phyloP scores from a whole-genome alignment of 2,797 vertebrate species.

The Macrochelys suwanniensis region DNA sequence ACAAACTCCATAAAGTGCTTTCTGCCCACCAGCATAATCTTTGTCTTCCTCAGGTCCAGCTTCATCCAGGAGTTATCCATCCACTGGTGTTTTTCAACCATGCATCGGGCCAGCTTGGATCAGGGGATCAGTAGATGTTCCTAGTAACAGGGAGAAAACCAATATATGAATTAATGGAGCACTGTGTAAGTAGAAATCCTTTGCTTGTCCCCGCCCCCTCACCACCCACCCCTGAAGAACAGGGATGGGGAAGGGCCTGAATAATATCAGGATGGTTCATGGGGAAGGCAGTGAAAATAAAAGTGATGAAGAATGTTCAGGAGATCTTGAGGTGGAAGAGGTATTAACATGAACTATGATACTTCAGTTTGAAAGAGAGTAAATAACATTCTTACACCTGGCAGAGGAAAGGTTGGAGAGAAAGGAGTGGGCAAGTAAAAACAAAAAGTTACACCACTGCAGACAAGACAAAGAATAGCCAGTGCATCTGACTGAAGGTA shows the following conservation, averaged over 20 bases:
- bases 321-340: background rate
- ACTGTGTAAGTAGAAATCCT: background rate
- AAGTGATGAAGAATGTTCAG: background rate
- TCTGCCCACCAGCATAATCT: background rate
- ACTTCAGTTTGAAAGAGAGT: background rate
- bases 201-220: background rate
- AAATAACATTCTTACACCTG: background rate
- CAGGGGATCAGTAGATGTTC: background rate
- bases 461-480: background rate
- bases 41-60: background rate
- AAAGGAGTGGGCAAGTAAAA: background rate
- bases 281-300: background rate
- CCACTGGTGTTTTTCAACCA: background rate
- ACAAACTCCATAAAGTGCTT: background rate
- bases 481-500: rapidly evolving
- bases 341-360: background rate
- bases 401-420: background rate
- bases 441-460: background rate
- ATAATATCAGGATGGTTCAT: background rate
- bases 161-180: background rate
- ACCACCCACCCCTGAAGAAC: background rate
- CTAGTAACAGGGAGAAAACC: background rate
- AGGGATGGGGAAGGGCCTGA: background rate
- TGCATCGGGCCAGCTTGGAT: background rate
- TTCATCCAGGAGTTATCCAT: background rate